Base-by-base conservation (phyloP, 1,140 invertebrate genomes). In the Bombyx mandarina region DNA sequence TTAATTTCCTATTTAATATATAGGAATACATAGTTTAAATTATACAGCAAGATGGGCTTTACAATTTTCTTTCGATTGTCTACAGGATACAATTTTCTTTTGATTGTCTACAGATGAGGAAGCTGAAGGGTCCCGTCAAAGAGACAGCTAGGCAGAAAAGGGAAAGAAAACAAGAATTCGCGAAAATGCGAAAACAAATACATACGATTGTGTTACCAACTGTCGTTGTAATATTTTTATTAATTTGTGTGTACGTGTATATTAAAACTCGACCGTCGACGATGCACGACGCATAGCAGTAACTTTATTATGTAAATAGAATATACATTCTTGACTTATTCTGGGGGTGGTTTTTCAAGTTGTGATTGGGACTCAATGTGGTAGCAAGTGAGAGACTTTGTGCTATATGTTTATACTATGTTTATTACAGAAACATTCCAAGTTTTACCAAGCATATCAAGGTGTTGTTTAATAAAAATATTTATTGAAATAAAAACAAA, bases 71-170 rank as follows among this genome's bases (percentile, higher is more conserved):
- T 35, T 5, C 4, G 26, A 35, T 35, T 35, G 26, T 35, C 26
- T 55, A 60, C 52, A 45, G 50, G 95, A 18, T 18, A 18, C 12
- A 18, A 18, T 18, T 18, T 5, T 35, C 26, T 5, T 35, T 5
- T 35, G 26, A 35, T 35, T 35, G 26, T 35, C 26, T 55, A 60
- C 52, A 45, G 50, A 95, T 95, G 94, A 90, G 93, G 52, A 94
- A 94, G 72, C 85, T 94, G 26, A 96, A 95, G 80, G 93, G 93
- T 56, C 92, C 93, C 55, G 91, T 92, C 42, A 96, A 95, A 86
- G 94, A 96, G 88, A 93, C 92, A 0, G 91, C 92, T n/a, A 94
- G 93, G 78, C 94, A 96, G 77, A 95, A 94, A 73, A 92, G 93
- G 58, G 93, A 96, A 68, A 88, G 94, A 35, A 95, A 94, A 82